These are phyloP conservation scores for Opisthograptis luteolata DNA, from an alignment of 2,888 invertebrate species.

Conservation along the genomic window DNA sequence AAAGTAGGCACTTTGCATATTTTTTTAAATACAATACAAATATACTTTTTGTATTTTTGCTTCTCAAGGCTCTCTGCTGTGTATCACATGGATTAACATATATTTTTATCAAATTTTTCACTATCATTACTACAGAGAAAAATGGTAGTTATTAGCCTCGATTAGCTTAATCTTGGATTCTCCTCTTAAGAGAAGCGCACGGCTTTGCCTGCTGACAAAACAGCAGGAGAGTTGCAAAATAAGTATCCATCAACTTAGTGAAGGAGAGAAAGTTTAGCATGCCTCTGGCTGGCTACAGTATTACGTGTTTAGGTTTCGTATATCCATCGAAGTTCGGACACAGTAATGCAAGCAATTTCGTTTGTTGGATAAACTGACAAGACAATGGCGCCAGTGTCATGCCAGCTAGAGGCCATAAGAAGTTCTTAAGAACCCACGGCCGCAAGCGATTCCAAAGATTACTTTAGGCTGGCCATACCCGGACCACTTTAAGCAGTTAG, in stretches of 20 bases:
- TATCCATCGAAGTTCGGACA: conserved; percentile 27
- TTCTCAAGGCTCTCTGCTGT: too few species aligned
- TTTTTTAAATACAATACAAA: too few species aligned
- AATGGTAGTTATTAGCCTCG: too few species aligned
- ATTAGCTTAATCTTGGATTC: too few species aligned
- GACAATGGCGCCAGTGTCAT: conserved; percentile 21
- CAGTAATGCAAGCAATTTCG: conserved; percentile 23
- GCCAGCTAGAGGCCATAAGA: conserved; percentile 8
- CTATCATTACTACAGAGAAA: too few species aligned
- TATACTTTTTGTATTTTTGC: too few species aligned
- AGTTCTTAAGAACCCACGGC: conserved; percentile 2
- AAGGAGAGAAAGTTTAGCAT: conserved; percentile 10
- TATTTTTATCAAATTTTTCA: too few species aligned
- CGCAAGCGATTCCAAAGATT: not conserved
- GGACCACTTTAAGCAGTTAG: too few species aligned
- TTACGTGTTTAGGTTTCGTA: conserved; percentile 29
- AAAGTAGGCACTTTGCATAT: too few species aligned
- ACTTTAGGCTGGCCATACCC: too few species aligned
- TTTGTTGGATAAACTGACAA: conserved; percentile 21
- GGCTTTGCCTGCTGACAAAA: not conserved
- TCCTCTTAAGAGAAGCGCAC: too few species aligned
- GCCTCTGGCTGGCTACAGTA: conserved; percentile 8
- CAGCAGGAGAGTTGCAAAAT: not conserved
- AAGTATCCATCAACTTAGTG: not conserved
- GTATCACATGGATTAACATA: too few species aligned